phyloP scores from a whole-genome alignment of 2,113 vertebrate species.

The Marmota flaviventris region DNA sequence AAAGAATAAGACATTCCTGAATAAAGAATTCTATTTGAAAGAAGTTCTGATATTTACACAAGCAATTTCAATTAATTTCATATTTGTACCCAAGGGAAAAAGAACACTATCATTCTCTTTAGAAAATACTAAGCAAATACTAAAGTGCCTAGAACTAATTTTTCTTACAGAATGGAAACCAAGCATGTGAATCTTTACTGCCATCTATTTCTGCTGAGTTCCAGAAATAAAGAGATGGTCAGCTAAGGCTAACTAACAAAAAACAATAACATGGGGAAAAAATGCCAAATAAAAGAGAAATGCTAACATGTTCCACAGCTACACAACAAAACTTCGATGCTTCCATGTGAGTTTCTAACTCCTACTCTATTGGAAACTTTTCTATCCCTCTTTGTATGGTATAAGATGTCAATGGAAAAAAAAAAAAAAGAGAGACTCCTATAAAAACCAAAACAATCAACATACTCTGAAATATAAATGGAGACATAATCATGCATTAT shows the following conservation, averaged over 20 bases:
- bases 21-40: slow-evolving; percentile 60
- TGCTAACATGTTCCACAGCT: not conserved
- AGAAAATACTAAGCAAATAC: slow-evolving; percentile 53
- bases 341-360: not conserved
- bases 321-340: not conserved
- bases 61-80: slow-evolving; percentile 63
- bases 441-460: not conserved
- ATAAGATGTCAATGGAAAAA: slow-evolving; percentile 5
- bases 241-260: not conserved
- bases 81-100: slow-evolving; percentile 46
- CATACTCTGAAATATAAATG: slow-evolving; percentile 39
- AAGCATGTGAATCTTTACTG: slow-evolving; percentile 15
- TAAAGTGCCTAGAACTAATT: slow-evolving; percentile 7
- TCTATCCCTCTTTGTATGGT: slow-evolving; percentile 34
- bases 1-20: slow-evolving; percentile 48
- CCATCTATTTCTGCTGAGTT: slow-evolving; percentile 38
- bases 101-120: slow-evolving; percentile 31
- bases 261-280: not conserved
- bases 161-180: slow-evolving; percentile 48
- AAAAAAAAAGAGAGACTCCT: slow-evolving; percentile 48
- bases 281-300: not conserved
- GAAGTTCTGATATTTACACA: slow-evolving; percentile 62
- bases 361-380: not conserved
- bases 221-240: slow-evolving; percentile 10
- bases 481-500: not conserved